Percentiles rank a stretch among this genome's conserved stretches.
These are phyloP conservation scores for Chrysochloris asiatica DNA, from an alignment of 2,113 vertebrate species.

Conservation along the genomic window DNA sequence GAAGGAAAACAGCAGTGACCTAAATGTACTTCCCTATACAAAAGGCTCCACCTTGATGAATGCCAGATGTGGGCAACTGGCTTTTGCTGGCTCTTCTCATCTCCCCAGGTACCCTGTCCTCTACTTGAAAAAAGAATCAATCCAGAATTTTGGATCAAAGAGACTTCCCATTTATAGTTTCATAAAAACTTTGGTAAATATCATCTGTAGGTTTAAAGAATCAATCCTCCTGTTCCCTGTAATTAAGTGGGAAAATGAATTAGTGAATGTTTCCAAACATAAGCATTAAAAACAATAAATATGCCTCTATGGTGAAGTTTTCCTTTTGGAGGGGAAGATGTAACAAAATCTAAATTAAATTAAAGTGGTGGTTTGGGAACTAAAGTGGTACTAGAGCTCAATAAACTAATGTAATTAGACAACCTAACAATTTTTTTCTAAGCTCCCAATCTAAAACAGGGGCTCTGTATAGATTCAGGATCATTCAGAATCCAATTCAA, in stretches of 20 bases:
- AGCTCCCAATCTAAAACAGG: constrained; percentile 75
- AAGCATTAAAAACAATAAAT: constrained; percentile 82
- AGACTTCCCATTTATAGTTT: constrained; percentile 63
- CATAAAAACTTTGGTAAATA: constrained; percentile 67
- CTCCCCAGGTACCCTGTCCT: constrained; percentile 51
- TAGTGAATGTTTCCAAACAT: constrained; percentile 75
- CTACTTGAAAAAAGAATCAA: background rate
- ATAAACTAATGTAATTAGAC: constrained; percentile 72
- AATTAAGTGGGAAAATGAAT: constrained; percentile 76
- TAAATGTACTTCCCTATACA: background rate
- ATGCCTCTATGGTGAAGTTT: constrained; percentile 49
- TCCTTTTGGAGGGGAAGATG: constrained; percentile 65
- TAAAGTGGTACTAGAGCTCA: constrained; percentile 43
- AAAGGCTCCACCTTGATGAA: constrained; percentile 50
- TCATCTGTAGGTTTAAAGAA: constrained; percentile 60
- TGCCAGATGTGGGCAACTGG: background rate
- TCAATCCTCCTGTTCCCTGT: constrained; percentile 48
- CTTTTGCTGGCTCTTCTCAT: background rate
- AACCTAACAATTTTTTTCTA: constrained; percentile 61
- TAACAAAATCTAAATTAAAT: constrained; percentile 72
- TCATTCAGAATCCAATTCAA: constrained; percentile 75
- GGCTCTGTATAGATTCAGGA: constrained; percentile 74
- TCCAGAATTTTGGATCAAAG: constrained; percentile 49
- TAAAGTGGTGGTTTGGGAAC: constrained; percentile 58
- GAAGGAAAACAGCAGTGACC: constrained; percentile 33